Percentiles rank a stretch among this genome's conserved stretches.
Conservation (phyloP, 1,140 invertebrate species). For the Leptopilina clavipes region DNA sequence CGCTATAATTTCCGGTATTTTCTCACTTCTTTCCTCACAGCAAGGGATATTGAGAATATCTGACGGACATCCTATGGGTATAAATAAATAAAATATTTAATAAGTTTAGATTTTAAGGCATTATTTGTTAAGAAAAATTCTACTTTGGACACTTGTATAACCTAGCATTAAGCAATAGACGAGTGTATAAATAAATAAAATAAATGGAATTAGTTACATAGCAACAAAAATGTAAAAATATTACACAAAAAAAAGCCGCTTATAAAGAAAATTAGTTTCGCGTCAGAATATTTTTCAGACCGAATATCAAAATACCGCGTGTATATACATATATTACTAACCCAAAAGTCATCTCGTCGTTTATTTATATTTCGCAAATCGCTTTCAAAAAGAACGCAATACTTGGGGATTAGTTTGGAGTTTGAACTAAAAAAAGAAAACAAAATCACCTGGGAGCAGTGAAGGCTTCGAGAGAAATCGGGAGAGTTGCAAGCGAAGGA, state of each 20-base stretch:
- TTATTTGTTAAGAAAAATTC: too few species aligned
- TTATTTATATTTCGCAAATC: slow-evolving; percentile 47
- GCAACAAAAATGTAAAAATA: neutral
- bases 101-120: too few species aligned
- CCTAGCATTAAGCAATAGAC: too few species aligned
- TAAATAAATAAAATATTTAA: too few species aligned
- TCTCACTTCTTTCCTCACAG: too few species aligned
- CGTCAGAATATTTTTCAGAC: neutral
- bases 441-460: slow-evolving; percentile 42
- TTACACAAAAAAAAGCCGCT: slow-evolving; percentile 1
- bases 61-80: too few species aligned
- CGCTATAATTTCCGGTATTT: too few species aligned
- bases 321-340: slow-evolving; percentile 6
- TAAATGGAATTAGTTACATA: too few species aligned
- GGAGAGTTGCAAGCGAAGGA: slow-evolving; percentile 26
- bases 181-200: too few species aligned
- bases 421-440: slow-evolving; percentile 36
- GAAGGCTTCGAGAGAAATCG: slow-evolving; percentile 9
- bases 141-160: too few species aligned
- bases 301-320: neutral
- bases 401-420: slow-evolving; percentile 45
- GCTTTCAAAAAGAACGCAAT: slow-evolving; percentile 48
- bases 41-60: too few species aligned
- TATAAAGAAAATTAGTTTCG: slow-evolving; percentile 8
- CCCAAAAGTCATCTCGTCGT: slow-evolving; percentile 21